Base-by-base conservation (phyloP, 2,113 vertebrate genomes). In the Anoplopoma fimbria region DNA sequence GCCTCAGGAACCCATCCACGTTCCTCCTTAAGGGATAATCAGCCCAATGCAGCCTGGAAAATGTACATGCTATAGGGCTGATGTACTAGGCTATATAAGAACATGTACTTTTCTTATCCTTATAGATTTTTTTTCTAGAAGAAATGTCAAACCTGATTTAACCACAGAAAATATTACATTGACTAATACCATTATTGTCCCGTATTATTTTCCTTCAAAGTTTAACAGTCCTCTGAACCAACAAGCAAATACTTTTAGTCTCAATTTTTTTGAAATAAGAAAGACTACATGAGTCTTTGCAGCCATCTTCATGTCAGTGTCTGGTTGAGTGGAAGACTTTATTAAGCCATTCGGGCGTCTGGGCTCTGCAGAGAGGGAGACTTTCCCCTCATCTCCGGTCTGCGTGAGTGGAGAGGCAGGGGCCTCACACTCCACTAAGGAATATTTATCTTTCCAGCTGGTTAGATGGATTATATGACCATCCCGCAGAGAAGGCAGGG, bases 401-500 rank as follows among this genome's bases (percentile, higher is more conserved):
- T 92, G 92, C 53, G 81, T 89, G 90, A 91, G 87, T 74, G 76
- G 84, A 91, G 90, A 91, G 75, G 83, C 87, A 85, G 84, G 91
- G 92, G 91, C 92, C 94, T 90, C 93, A 87, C 89, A 88, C 92
- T 92, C 88, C 89, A 85, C 91, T 76, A 79, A 89, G 87, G 90
- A 92, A 93, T 95, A 94, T 95, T 95, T 95, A 94, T 94, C 93
- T 95, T 95, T 94, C 93, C 93, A 94, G 93, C 83, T 90, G 92
- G 91, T 93, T 93, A 91, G 90, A 91, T 86, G 91, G 92, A 94
- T 95, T 94, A 94, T 95, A 95, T 94, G 92, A 94, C 92, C 88
- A 81, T 93, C 82, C 86, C 38, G 65, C 91, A 82, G 92, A 91
- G 87, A 78, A 81, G 89, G 75, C 84, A 89, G 87, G 77, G 62